Percentiles rank a stretch among this genome's conserved stretches.
Conservation (phyloP, 2,888 invertebrate species). For the Octodonta nipae region DNA sequence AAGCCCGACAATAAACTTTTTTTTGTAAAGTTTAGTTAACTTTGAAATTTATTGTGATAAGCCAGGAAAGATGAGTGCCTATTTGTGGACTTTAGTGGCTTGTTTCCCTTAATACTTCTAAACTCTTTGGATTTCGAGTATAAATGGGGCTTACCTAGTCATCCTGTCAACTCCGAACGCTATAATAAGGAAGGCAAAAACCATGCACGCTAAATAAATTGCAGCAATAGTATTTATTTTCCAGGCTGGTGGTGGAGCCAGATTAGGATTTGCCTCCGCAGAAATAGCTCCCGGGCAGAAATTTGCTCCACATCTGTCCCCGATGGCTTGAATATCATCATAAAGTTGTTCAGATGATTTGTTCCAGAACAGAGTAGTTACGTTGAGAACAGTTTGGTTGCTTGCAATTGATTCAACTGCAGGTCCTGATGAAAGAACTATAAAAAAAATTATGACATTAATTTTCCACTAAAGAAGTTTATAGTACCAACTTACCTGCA, state of each 20-base stretch:
- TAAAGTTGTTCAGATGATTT: slow-evolving; percentile 3
- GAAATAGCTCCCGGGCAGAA: slow-evolving; percentile 48
- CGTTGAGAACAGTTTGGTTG: slow-evolving; percentile 18
- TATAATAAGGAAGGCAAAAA: slow-evolving; percentile 59
- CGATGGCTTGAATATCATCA: slow-evolving; percentile 30
- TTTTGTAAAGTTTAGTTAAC: too few relatives aligned
- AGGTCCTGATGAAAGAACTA: too few relatives aligned
- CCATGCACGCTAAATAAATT: slow-evolving; percentile 70
- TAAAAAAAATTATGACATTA: too few relatives aligned
- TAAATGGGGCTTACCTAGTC: slow-evolving; percentile 56
- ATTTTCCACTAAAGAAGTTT: too few relatives aligned
- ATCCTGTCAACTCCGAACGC: slow-evolving; percentile 69
- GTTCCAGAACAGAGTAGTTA: slow-evolving; percentile 13
- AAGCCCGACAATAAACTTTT: too few relatives aligned
- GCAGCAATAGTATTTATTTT: slow-evolving; percentile 69
- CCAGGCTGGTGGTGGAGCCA: slow-evolving; percentile 54
- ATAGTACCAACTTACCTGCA: slow-evolving; percentile 56
- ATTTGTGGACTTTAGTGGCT: too few relatives aligned
- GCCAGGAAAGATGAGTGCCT: too few relatives aligned
- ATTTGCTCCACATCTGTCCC: slow-evolving; percentile 57
- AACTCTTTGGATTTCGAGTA: too few relatives aligned
- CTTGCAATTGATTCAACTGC: too few relatives aligned
- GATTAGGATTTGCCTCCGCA: slow-evolving; percentile 47
- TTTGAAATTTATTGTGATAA: too few relatives aligned
- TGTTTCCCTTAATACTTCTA: too few relatives aligned